Percentiles rank a stretch among this genome's conserved stretches.
Conservation (phyloP, 2,888 invertebrate species). For the Tenthredo notha region DNA sequence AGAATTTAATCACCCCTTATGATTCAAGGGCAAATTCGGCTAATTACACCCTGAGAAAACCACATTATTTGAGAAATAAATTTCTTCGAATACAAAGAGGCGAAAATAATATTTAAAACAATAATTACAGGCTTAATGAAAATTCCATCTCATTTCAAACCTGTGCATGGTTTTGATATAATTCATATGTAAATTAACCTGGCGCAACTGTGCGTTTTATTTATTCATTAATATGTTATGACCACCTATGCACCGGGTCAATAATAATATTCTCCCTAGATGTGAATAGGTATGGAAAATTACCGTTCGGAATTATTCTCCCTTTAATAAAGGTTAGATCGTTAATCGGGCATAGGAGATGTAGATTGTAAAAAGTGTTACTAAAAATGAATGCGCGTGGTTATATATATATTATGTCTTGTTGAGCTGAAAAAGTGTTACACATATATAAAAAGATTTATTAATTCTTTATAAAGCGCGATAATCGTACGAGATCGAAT, state of each 20-base stretch:
- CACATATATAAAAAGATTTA: neutral
- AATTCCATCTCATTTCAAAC: neutral
- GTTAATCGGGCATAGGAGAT: neutral
- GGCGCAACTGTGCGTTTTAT: neutral
- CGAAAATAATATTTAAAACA: neutral
- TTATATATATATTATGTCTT: no score
- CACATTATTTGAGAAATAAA: neutral
- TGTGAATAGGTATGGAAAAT: neutral
- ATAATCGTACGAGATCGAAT: neutral
- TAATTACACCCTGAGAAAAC: neutral
- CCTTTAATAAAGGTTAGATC: neutral
- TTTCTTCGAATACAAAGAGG: neutral
- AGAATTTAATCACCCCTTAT: neutral
- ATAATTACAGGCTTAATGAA: neutral
- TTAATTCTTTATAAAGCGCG: neutral
- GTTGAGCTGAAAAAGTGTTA: neutral
- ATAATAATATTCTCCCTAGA: neutral
- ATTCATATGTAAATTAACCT: neutral
- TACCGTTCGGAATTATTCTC: neutral
- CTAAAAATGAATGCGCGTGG: no score
- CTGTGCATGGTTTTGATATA: neutral
- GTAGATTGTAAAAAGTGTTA: neutral
- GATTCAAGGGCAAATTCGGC: neutral
- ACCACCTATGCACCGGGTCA: slow-evolving; percentile 14
- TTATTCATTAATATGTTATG: slow-evolving; percentile 6